These are phyloP conservation scores for Steinernema khuongi DNA, from an alignment of 1,140 invertebrate genomes.

Conservation along the genomic window DNA sequence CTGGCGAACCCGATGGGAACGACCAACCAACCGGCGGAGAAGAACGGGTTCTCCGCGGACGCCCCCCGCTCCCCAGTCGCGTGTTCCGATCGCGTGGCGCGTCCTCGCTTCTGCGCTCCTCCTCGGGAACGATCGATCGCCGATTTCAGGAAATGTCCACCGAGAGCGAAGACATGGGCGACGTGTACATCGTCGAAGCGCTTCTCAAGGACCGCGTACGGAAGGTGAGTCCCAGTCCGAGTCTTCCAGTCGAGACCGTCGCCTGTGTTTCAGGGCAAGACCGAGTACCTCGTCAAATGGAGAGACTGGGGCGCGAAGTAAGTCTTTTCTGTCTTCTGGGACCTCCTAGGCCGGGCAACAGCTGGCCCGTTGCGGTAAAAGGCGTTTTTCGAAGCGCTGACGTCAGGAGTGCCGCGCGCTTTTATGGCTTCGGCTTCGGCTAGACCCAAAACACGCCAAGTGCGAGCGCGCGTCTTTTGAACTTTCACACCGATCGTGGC, in stretches of 20 bases:
- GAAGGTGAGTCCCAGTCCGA: background rate
- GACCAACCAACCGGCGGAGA: background rate
- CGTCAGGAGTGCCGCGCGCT: too few relatives aligned
- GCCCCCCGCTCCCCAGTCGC: background rate
- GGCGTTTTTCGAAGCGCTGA: background rate
- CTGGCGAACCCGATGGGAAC: background rate
- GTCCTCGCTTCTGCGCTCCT: background rate
- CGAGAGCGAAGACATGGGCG: background rate
- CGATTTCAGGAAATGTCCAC: background rate
- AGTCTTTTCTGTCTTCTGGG: background rate
- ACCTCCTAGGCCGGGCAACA: background rate
- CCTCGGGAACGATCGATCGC: background rate
- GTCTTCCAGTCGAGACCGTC: background rate
- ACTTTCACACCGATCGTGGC: too few relatives aligned
- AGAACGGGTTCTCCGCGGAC: slow-evolving; percentile 7
- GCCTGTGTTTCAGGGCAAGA: background rate
- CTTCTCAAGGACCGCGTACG: background rate
- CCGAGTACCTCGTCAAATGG: slow-evolving; percentile 5
- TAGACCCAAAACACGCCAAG: too few relatives aligned
- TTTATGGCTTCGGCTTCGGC: too few relatives aligned
- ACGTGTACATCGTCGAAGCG: background rate
- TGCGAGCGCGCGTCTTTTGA: too few relatives aligned
- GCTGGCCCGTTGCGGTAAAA: too few relatives aligned
- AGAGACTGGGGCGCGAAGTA: background rate
- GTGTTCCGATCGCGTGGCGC: background rate